These are phyloP conservation scores for Spilogale gracilis DNA, from an alignment of 2,113 vertebrate genomes.

Conservation along the genomic window DNA sequence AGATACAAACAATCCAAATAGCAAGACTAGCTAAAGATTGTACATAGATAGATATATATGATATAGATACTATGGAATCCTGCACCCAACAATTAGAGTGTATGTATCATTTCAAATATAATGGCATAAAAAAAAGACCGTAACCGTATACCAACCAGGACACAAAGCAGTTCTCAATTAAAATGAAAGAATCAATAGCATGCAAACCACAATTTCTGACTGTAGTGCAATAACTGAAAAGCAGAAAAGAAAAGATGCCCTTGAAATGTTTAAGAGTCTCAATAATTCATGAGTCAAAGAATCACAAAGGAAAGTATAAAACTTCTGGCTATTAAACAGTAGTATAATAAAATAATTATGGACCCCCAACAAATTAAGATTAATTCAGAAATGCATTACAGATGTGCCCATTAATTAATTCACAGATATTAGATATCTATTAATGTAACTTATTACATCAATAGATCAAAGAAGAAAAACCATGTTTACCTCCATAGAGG, in stretches of 20 bases:
- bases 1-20: background rate
- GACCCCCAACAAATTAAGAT: conserved; percentile 59
- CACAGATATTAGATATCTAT: conserved; percentile 40
- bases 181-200: conserved; percentile 63
- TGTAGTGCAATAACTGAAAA: conserved; percentile 32
- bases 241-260: conserved; percentile 35
- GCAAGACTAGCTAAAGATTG: background rate
- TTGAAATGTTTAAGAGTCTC: conserved; percentile 62
- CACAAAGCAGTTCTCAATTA: conserved; percentile 42
- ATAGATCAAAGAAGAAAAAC: conserved; percentile 62
- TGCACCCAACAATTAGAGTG: background rate
- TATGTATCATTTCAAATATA: conserved; percentile 7
- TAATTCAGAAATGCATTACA: conserved; percentile 63
- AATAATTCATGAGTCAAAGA: conserved; percentile 70
- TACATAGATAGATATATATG: background rate
- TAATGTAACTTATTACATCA: conserved; percentile 60
- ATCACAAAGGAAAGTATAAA: conserved; percentile 63
- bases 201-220: conserved; percentile 6
- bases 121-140: background rate
- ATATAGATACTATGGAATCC: background rate
- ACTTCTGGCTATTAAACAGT: conserved; percentile 34
- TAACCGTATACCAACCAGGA: conserved; percentile 2
- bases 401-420: background rate
- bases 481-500: background rate
- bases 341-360: conserved; percentile 60